phyloP scores from a whole-genome alignment of 2,888 invertebrate genomes.

The Phyto melanocephala region DNA sequence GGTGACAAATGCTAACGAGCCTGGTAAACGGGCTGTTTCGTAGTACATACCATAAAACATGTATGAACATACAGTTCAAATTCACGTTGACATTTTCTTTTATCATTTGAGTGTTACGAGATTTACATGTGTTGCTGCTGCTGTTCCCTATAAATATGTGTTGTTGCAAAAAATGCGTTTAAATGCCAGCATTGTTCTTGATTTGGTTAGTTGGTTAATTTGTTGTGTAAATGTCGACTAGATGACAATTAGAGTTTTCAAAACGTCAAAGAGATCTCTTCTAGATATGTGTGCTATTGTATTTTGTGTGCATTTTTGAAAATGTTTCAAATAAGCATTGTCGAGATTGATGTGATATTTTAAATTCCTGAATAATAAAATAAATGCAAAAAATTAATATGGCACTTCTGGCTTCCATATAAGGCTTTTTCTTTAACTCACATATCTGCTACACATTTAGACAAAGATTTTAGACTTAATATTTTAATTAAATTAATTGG shows the following conservation, averaged over 20 bases:
- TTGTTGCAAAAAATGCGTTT: constrained; percentile 35
- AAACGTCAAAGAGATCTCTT: neutral
- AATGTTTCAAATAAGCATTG: neutral
- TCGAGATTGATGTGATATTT: neutral
- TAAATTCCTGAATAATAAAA: no score
- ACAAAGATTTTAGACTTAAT: no score
- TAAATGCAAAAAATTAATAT: no score
- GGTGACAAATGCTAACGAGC: constrained; percentile 60
- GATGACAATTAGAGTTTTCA: constrained; percentile 26
- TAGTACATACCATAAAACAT: neutral
- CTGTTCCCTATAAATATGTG: neutral
- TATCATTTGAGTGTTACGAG: neutral
- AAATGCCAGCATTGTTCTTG: neutral
- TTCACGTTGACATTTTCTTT: constrained; percentile 38
- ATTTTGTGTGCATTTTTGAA: neutral
- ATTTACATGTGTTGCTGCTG: constrained; percentile 20
- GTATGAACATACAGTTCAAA: constrained; percentile 1
- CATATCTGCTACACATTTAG: no score
- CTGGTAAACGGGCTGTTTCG: constrained; percentile 1
- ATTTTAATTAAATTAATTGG: no score
- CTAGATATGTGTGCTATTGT: neutral
- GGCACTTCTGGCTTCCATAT: no score
- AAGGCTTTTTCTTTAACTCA: no score
- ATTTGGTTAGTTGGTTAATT: neutral
- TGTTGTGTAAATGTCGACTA: constrained; percentile 28